Percentiles rank a stretch among this genome's conserved stretches.
Conservation (phyloP, 2,797 vertebrate species). For the Trichosurus vulpecula region DNA sequence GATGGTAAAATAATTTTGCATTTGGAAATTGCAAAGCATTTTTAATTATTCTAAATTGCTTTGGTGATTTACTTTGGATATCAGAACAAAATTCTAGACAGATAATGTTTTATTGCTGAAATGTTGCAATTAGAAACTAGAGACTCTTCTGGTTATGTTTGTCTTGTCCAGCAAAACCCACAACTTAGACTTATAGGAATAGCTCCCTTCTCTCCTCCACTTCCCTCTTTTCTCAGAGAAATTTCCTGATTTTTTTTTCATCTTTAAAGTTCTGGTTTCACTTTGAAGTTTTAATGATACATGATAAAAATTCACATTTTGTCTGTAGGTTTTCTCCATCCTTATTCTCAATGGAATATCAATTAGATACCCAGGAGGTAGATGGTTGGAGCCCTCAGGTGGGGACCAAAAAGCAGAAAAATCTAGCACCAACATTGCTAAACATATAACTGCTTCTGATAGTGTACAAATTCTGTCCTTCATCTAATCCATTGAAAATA, state of each 20-base stretch:
- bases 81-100: background rate
- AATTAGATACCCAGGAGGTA: slow-evolving; percentile 30
- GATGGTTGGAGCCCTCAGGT: slow-evolving; percentile 7
- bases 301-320: slow-evolving; percentile 5
- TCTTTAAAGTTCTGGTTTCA: slow-evolving; percentile 21
- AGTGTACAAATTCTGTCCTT: slow-evolving; percentile 40
- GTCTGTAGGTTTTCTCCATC: background rate
- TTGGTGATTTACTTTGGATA: background rate
- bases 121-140: background rate
- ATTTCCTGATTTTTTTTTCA: background rate
- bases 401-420: slow-evolving; percentile 44
- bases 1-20: background rate
- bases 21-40: background rate
- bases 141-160: background rate
- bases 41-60: background rate
- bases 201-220: background rate
- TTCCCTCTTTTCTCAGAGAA: slow-evolving; percentile 38
- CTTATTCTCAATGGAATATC: slow-evolving; percentile 25
- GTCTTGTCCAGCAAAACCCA: background rate
- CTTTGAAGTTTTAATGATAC: slow-evolving; percentile 22
- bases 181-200: background rate
- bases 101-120: background rate
- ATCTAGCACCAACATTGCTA: slow-evolving; percentile 17
- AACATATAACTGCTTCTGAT: background rate
- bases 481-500: slow-evolving; percentile 21